Percentiles rank a stretch among this genome's conserved stretches.
Conservation (phyloP, 2,888 invertebrate genomes). For the Epinotia demarniana region DNA sequence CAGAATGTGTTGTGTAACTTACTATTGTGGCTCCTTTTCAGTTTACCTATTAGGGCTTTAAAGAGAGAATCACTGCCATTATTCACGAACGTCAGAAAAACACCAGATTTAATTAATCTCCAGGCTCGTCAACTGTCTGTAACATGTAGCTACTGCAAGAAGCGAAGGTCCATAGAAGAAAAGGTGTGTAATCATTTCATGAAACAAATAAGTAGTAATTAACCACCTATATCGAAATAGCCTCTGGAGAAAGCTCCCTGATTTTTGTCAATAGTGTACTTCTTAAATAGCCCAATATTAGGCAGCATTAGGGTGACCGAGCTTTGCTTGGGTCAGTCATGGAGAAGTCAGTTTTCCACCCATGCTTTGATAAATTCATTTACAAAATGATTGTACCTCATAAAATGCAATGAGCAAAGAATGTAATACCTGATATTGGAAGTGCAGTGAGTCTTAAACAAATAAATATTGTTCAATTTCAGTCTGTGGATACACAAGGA, state of each 20-base stretch:
- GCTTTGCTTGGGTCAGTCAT: no score
- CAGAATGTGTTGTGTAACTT: conserved; percentile 24
- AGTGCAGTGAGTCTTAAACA: background rate
- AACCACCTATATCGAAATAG: no score
- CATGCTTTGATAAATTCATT: no score
- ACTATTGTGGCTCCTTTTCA: conserved; percentile 50
- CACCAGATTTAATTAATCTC: conserved; percentile 46
- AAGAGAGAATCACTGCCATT: conserved; percentile 58
- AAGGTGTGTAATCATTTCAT: conserved; percentile 71
- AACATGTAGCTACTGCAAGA: conserved; percentile 77
- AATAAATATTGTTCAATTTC: conserved; percentile 5
- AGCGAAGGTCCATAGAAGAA: conserved; percentile 86
- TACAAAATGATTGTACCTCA: no score
- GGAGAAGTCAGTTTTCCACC: no score
- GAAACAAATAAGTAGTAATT: background rate
- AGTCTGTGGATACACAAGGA: conserved; percentile 68
- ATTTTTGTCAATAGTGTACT: no score
- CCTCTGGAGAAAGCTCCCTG: no score
- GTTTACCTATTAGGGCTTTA: conserved; percentile 62
- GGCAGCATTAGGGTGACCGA: no score
- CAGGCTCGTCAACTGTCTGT: conserved; percentile 62
- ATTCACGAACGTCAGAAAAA: conserved; percentile 50
- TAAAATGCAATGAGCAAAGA: no score
- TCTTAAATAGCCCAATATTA: background rate
- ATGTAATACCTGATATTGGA: background rate